Evolutionary conservation across 2,888 invertebrate genomes (phyloP), one percentile per base, ranked within the genome.

Genomic region (Hypselothyrea guttata): DNA sequence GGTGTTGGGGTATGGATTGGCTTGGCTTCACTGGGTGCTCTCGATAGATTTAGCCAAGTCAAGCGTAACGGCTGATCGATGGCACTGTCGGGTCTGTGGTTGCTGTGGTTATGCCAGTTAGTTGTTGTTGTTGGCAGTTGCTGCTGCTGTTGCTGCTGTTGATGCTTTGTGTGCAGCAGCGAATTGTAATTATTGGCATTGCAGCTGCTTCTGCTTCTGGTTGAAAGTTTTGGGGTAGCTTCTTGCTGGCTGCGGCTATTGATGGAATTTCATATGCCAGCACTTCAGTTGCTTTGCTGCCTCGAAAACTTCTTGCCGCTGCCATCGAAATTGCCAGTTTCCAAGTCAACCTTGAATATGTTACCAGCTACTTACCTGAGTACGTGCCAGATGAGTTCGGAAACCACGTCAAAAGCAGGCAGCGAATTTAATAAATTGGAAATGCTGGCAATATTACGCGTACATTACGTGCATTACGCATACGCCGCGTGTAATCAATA

Each of bases 141-240:
- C 38, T 57, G 42, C 60, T 63, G 33, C 30, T 37, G 28, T 22
- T 56, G 42, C 40, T 53, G 44, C 34, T 72, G 64, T 68, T n/a
- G n/a, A n/a, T n/a, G n/a, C n/a, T n/a, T n/a, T n/a, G n/a, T n/a
- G 59, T 58, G 45, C 51, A 33, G 41, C 63, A 66, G 64, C 58
- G 79, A 84, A 75, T 75, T 74, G 74, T 84, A 85, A 81, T 84
- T 85, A 85, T 84, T 76, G 72, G 57, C 66, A 71, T 54, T 66
- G 69, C 78, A 74, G 65, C 65, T 59, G 31, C 38, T 31, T 15
- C 42, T 46, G 30, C 44, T 48, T n/a, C 22, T 13, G 33, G 30
- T 22, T 41, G 37, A 33, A 67, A 71, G 61, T 72, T 75, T 65
- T 52, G 18, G 18, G 42, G 27, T 30, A 38, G 37, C 45, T 51